Conservation (phyloP, 1,140 invertebrate genomes). For the Nasonia vitripennis region DNA sequence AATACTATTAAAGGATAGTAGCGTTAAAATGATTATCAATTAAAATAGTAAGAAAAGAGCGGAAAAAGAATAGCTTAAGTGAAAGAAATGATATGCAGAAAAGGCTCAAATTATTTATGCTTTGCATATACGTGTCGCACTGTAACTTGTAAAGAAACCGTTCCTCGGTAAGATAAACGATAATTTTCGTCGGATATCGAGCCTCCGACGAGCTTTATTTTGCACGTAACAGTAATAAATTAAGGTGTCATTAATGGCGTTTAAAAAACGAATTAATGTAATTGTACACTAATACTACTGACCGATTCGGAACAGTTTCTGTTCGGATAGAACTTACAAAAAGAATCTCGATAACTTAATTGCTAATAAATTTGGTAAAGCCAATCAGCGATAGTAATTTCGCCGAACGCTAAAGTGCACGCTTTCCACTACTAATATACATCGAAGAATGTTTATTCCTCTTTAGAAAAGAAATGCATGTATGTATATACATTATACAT, state of each 20-base stretch:
- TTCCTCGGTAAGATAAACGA: background rate
- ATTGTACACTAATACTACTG: conserved; percentile 31
- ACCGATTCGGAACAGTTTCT: conserved; percentile 37
- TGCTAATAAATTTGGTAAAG: conserved; percentile 62
- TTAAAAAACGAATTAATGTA: conserved; percentile 15
- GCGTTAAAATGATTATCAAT: conserved; percentile 38
- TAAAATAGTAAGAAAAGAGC: conserved; percentile 25
- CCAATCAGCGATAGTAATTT: conserved; percentile 51
- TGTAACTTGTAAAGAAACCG: conserved; percentile 7
- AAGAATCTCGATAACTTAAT: conserved; percentile 34
- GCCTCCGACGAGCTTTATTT: background rate
- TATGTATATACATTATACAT: background rate
- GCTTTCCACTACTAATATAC: conserved; percentile 23
- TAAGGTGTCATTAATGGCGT: background rate
- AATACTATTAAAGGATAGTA: conserved; percentile 40
- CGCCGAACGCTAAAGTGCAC: conserved; percentile 12
- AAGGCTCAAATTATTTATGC: conserved; percentile 27
- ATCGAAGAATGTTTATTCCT: conserved; percentile 38
- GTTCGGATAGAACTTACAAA: conserved; percentile 30
- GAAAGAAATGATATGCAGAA: conserved; percentile 46
- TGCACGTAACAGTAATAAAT: conserved; percentile 29
- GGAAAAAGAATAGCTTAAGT: conserved; percentile 47
- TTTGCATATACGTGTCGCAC: conserved; percentile 1
- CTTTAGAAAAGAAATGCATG: conserved; percentile 31
- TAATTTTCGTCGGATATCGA: background rate